A percentile compares a stretch with the other conserved stretches of the same genome.
Evolutionary conservation across 2,113 vertebrate species (phyloP).

Genomic region (Epinephelus lanceolatus): DNA sequence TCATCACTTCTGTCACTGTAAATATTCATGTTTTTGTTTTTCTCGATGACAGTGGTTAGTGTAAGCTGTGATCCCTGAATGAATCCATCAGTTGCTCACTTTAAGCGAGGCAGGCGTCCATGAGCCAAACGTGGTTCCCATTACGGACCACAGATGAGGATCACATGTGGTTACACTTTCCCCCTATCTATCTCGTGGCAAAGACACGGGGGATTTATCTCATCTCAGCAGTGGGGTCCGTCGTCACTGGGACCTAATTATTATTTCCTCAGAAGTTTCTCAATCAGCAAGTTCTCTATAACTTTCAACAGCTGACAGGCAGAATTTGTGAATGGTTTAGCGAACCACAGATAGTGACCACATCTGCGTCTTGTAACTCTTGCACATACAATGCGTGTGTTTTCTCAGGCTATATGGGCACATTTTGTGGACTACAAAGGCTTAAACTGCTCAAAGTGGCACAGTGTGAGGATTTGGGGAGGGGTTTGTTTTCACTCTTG

Average conservation of each 20-base stretch:
- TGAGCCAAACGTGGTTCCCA: slow-evolving; percentile 60
- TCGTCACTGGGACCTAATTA: background rate
- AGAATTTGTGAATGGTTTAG: slow-evolving; percentile 14
- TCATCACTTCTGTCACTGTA: background rate
- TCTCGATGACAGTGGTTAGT: slow-evolving; percentile 23
- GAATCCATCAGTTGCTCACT: slow-evolving; percentile 33
- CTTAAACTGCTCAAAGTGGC: background rate
- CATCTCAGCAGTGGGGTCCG: slow-evolving; percentile 39
- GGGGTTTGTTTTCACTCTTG: slow-evolving; percentile 5
- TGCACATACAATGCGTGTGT: background rate
- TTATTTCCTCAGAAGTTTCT: slow-evolving; percentile 5
- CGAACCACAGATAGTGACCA: background rate
- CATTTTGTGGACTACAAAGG: slow-evolving; percentile 37
- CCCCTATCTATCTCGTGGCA: slow-evolving; percentile 45
- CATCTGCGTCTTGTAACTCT: background rate
- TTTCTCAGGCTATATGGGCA: background rate
- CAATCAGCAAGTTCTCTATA: slow-evolving; percentile 18
- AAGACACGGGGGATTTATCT: slow-evolving; percentile 38
- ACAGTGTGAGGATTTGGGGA: slow-evolving; percentile 2
- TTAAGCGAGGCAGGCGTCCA: background rate
- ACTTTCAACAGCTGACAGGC: slow-evolving; percentile 15
- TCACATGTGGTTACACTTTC: slow-evolving; percentile 55
- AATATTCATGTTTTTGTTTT: slow-evolving; percentile 4
- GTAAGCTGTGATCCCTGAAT: slow-evolving; percentile 28
- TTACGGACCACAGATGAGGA: slow-evolving; percentile 64